Conservation (phyloP, 2,113 vertebrate genomes). For the Nesoenas mayeri region DNA sequence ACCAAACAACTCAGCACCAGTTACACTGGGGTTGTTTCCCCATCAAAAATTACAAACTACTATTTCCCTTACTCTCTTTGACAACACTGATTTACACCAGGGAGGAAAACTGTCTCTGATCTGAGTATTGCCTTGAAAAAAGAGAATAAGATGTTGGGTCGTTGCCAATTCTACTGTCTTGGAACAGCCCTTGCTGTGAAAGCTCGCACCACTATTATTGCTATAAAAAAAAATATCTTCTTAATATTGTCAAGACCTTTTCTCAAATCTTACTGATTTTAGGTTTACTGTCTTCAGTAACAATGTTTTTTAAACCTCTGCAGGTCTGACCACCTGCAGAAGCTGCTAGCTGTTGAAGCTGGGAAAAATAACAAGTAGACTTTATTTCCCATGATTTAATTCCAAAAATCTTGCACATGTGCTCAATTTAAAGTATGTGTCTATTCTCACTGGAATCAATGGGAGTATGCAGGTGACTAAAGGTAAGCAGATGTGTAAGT, state of each 20-base stretch:
- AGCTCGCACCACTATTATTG: not conserved
- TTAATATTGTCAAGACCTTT: not conserved
- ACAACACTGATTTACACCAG: not conserved
- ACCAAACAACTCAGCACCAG: not conserved
- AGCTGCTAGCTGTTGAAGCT: not conserved
- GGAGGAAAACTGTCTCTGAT: not conserved
- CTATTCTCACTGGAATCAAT: not conserved
- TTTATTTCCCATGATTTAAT: not conserved
- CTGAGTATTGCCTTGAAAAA: not conserved
- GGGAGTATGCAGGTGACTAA: not conserved
- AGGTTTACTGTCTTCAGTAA: not conserved
- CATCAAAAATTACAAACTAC: not conserved
- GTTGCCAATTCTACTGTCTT: conserved; percentile 50
- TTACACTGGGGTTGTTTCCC: not conserved
- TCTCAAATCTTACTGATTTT: not conserved
- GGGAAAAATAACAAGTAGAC: conserved; percentile 14
- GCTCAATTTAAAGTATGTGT: not conserved
- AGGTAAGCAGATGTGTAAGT: conserved; percentile 59
- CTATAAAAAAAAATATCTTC: not conserved
- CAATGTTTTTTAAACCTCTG: not conserved
- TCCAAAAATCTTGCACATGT: not conserved
- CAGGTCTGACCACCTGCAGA: conserved; percentile 8
- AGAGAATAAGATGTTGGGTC: not conserved
- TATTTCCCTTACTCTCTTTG: not conserved
- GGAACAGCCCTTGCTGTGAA: not conserved